Base-by-base conservation (phyloP, 2,113 vertebrate genomes). In the Pygoscelis antarcticus region DNA sequence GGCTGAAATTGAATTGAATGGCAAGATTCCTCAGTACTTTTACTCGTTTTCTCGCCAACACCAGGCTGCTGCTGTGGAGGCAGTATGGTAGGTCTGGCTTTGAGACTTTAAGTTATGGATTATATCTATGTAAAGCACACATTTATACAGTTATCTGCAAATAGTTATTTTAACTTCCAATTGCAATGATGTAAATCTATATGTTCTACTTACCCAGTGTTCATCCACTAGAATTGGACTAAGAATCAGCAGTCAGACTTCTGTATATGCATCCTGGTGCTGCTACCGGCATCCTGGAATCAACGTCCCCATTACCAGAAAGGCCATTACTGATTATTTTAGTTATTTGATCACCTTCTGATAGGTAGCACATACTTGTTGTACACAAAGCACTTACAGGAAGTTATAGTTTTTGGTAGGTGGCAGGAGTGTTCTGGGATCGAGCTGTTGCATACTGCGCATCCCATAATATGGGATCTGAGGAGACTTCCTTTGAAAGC, bases 401-500 rank as follows among this genome's bases (percentile, higher is more conserved):
- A 52, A 60, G 49, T 8, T 65, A 26, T 3, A 1, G 1, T 3
- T 82, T 86, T 46, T 0, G 2, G 36, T 30, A 74, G 65, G 42
- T 58, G 38, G 17, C 14, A 90, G 44, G 26, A 74, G 27, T 15
- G 30, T 52, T 93, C 36, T 57, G 42, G 38, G 26, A 7, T 23
- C 0, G 2, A 87, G 23, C 11, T 22, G 9, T 40, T 55, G 18
- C 13, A 11, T 61, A 10, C 17, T 20, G 3, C 0, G 1, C 13
- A 29, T 76, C 42, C 49, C 19, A 4, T 70, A 60, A 36, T 61
- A 8, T 4, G 12, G n/a, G 38, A 30, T 79, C 44, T 40, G 47
- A 87, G 55, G 55, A 83, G 30, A n/a, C 38, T 54, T 78, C 6
- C 22, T 75, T 22, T 75, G 55, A 46, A 55, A 85, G 16, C 49